Evolutionary conservation across 2,113 vertebrate genomes (phyloP).

Genomic region (Anarhynchus alexandrinus): DNA sequence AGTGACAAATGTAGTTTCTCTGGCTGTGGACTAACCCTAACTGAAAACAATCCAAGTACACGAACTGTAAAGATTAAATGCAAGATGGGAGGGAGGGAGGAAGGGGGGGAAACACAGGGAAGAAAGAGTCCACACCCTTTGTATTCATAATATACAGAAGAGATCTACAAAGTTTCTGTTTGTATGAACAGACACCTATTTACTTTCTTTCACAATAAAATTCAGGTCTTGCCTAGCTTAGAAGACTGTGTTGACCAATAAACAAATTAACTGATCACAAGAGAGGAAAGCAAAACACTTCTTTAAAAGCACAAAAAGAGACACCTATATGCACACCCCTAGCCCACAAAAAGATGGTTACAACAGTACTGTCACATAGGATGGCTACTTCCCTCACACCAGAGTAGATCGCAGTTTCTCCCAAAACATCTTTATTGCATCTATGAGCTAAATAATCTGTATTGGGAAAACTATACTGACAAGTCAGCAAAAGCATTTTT

Average conservation of each 20-base stretch:
- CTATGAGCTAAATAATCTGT: background rate
- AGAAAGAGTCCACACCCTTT: constrained; percentile 1
- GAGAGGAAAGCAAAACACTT: background rate
- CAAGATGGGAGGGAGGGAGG: background rate
- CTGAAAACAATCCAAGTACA: constrained; percentile 30
- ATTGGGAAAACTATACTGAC: background rate
- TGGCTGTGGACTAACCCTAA: constrained; percentile 21
- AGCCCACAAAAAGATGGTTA: background rate
- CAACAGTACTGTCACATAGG: background rate
- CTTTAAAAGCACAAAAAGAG: background rate
- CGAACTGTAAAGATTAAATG: background rate
- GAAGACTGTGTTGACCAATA: background rate
- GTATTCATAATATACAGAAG: background rate
- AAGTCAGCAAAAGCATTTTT: background rate
- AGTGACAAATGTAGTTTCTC: constrained; percentile 19
- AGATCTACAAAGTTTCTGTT: background rate
- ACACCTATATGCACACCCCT: background rate
- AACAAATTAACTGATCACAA: background rate
- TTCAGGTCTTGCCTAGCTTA: background rate
- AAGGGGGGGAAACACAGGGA: background rate
- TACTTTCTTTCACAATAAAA: constrained; percentile 2
- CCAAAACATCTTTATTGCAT: background rate
- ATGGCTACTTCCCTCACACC: background rate
- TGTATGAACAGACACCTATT: background rate
- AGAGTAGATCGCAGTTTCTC: background rate